These are phyloP conservation scores for Bellardia bayeri DNA, from an alignment of 2,888 invertebrate genomes.

Conservation along the genomic window DNA sequence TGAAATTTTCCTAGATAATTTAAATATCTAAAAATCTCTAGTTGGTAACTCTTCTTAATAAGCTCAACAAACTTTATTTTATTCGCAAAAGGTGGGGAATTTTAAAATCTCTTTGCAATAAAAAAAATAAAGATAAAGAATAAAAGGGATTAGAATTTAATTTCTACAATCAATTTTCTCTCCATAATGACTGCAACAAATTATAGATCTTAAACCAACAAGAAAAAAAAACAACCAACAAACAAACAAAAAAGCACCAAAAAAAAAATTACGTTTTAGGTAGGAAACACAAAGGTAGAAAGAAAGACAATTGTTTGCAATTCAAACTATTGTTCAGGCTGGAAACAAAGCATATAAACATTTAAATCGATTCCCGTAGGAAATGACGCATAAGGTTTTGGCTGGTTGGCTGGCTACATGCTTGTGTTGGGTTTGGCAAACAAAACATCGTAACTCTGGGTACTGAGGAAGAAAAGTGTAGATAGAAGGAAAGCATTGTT, in stretches of 20 bases:
- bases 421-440: conserved; percentile 58
- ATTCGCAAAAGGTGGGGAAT: conserved; percentile 40
- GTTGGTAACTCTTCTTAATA: background rate
- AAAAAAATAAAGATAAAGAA: conserved; percentile 12
- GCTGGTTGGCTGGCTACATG: conserved; percentile 8
- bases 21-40: background rate
- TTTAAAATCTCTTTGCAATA: background rate
- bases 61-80: conserved; percentile 30
- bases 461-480: conserved; percentile 20
- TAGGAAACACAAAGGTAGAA: background rate
- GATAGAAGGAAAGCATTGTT: background rate
- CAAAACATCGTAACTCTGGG: background rate
- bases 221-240: background rate
- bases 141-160: conserved; percentile 67
- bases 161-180: conserved; percentile 63
- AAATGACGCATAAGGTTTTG: conserved; percentile 69
- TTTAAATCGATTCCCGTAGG: conserved; percentile 69
- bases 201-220: conserved; percentile 52
- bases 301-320: conserved; percentile 27
- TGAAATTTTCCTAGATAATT: no score
- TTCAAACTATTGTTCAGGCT: conserved; percentile 44
- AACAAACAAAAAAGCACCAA: background rate
- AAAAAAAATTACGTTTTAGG: background rate
- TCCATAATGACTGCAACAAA: conserved; percentile 61
- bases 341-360: conserved; percentile 29